These are phyloP conservation scores for Caranx ignobilis DNA, from an alignment of 2,113 vertebrate genomes.

Conservation along the genomic window DNA sequence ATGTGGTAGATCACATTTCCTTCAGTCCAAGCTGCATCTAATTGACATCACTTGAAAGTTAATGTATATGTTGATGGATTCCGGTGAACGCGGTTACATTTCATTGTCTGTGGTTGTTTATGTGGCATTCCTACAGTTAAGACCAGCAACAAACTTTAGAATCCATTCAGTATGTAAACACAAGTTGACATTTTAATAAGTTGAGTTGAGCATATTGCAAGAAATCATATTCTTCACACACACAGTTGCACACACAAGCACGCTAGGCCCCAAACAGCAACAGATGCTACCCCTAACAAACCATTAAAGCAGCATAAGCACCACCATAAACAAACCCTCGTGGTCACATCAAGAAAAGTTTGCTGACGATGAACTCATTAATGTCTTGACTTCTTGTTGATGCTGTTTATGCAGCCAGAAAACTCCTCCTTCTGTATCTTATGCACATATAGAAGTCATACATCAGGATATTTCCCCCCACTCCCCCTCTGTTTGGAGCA, in stretches of 20 bases:
- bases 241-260: not conserved
- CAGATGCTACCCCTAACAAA: conserved; percentile 61
- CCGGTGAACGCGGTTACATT: too few species aligned
- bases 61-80: too few species aligned
- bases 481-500: not conserved
- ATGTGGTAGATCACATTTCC: not conserved
- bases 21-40: not conserved
- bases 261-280: conserved; percentile 35
- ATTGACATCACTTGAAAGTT: not conserved
- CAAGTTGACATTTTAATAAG: not conserved
- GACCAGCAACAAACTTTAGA: not conserved
- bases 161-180: not conserved
- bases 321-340: conserved; percentile 60
- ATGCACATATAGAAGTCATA: conserved; percentile 30
- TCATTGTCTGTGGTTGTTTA: not conserved
- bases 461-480: conserved; percentile 24
- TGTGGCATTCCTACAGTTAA: not conserved
- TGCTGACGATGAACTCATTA: conserved; percentile 67
- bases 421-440: conserved; percentile 17
- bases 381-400: conserved; percentile 54
- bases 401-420: conserved; percentile 24
- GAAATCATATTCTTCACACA: conserved; percentile 3
- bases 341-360: conserved; percentile 70
- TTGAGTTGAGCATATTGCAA: not conserved
- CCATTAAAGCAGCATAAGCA: conserved; percentile 59